Evolutionary conservation across 1,140 invertebrate genomes (phyloP).

Genomic region (Ctenoplectra terminalis): DNA sequence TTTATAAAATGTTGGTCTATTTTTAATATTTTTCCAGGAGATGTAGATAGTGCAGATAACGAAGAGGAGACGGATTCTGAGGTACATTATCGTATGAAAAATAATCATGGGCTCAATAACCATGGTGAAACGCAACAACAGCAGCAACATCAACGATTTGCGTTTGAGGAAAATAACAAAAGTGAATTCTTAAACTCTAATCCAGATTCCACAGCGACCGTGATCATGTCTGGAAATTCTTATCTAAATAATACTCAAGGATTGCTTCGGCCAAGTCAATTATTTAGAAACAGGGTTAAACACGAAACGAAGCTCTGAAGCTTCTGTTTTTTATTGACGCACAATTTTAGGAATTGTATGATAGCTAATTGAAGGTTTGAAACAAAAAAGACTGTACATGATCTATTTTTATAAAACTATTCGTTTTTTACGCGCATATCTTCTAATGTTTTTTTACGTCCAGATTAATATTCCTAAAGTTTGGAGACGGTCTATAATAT

Average conservation of each 20-base stretch:
- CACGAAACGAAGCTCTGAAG: slow-evolving; percentile 81
- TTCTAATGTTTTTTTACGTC: background rate
- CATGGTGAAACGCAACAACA: slow-evolving; percentile 17
- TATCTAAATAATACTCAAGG: slow-evolving; percentile 76
- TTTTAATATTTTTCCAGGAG: slow-evolving; percentile 77
- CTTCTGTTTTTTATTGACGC: background rate
- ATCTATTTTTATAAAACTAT: slow-evolving; percentile 39
- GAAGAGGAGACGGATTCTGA: slow-evolving; percentile 83
- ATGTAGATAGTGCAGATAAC: slow-evolving; percentile 87
- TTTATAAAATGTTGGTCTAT: background rate
- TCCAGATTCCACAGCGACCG: slow-evolving; percentile 54
- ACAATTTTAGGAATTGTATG: slow-evolving; percentile 22
- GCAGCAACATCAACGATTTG: slow-evolving; percentile 55
- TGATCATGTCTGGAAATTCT: slow-evolving; percentile 66
- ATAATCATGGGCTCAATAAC: slow-evolving; percentile 46
- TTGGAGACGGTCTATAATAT: background rate
- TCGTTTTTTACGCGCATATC: background rate
- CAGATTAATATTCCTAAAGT: background rate
- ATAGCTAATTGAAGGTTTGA: slow-evolving; percentile 22
- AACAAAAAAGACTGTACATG: slow-evolving; percentile 34
- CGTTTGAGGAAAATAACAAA: slow-evolving; percentile 62
- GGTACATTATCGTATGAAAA: slow-evolving; percentile 61
- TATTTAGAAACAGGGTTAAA: slow-evolving; percentile 78
- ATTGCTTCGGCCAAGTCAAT: slow-evolving; percentile 74
- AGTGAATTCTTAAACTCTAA: slow-evolving; percentile 58